A percentile compares a stretch with the other conserved stretches of the same genome.
Conservation (phyloP, 1,140 invertebrate species). For the Aphelenchoides besseyi region DNA sequence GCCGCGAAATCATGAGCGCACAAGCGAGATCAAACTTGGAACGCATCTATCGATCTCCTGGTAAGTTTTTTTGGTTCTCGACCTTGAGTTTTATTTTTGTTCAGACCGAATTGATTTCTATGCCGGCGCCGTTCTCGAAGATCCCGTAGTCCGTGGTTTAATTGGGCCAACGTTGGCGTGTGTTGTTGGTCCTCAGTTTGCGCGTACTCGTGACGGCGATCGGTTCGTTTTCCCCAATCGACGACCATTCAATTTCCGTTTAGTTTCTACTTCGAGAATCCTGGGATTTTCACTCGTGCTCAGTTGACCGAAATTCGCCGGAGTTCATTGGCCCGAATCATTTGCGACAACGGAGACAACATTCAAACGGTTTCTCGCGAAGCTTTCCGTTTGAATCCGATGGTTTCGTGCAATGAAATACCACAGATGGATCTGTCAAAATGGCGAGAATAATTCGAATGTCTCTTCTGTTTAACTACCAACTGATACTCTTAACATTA, state of each 20-base stretch:
- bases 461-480: no score
- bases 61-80: conserved; percentile 21
- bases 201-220: conserved; percentile 69
- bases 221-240: conserved; percentile 58
- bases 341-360: conserved; percentile 82
- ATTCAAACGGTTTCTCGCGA: conserved; percentile 68
- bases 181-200: conserved; percentile 89
- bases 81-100: neutral
- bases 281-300: conserved; percentile 64
- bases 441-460: conserved; percentile 57
- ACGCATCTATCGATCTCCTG: conserved; percentile 40
- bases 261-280: conserved; percentile 58
- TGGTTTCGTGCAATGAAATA: conserved; percentile 58
- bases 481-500: no score
- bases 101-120: conserved; percentile 59
- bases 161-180: conserved; percentile 80
- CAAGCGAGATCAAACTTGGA: conserved; percentile 47
- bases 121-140: conserved; percentile 58
- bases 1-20: conserved; percentile 54
- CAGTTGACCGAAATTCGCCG: conserved; percentile 87
- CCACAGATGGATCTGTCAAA: conserved; percentile 59
- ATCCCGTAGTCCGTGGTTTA: conserved; percentile 57
- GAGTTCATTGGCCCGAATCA: conserved; percentile 78
- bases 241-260: neutral
- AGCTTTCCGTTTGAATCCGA: conserved; percentile 64